Base-by-base conservation (phyloP, 30 jellyfish, hydroid and myxozoan species). In the Pseudorhiza aurosa region DNA sequence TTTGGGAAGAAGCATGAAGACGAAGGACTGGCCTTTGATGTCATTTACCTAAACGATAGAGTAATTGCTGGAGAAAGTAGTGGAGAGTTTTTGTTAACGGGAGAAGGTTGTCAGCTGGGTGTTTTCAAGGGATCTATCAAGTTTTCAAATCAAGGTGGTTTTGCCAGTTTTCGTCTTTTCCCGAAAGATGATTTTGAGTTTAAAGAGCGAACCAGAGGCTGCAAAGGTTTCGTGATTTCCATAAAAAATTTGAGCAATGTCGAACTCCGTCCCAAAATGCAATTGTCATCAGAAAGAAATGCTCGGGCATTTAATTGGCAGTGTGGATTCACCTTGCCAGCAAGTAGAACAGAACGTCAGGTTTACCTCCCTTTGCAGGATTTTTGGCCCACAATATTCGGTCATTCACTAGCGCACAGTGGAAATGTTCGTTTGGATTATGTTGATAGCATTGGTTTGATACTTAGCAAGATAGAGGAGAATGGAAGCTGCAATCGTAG, bases 361-460 rank as follows among this genome's bases (percentile, higher is more conserved):
- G 47, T 91, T 35, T 60, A n/a, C 68, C 67, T 91, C 12, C 93
- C 85, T 25, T 53, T 84, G 27, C 45, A 55, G 27, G 26, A 95
- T 31, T 91, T 91, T 74, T 91, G 98, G 98, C 98, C 98, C 0
- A 68, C 85, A 10, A 58, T 92, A 92, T 92, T 92, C 57, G 98
- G 98, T 14, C 98, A 92, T 58, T 93, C 88, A 10, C 72, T 92
- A 39, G 82, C 96, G 0, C 56, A 65, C 18, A 95, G 81, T 22
- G 98, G 98, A 3, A 71, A 73, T 56, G 98, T 92, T 0, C 97
- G 87, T n/a, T 24, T 91, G 43, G 79, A 60, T 7, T 85, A 91
- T 25, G 95, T 91, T 10, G 98, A 91, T 68, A 77, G 95, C 53
- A 49, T 91, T 64, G 98, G 98, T 6, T n/a, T 91, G 28, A 67